Base-by-base conservation (phyloP, 2,113 vertebrate genomes). In the Chaetura pelagica region DNA sequence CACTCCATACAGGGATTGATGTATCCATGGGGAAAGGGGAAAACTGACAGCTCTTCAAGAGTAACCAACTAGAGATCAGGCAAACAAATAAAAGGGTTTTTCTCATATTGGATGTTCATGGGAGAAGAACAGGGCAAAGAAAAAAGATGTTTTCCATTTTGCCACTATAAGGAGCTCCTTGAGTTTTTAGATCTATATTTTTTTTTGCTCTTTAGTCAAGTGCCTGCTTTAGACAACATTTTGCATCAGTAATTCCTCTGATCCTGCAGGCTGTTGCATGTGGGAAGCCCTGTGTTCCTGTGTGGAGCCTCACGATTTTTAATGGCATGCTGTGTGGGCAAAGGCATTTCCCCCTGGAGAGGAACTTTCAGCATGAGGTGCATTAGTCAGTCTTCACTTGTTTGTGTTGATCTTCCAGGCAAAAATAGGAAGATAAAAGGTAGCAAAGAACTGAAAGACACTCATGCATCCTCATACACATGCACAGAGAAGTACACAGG, bases 21-120 rank as follows among this genome's bases (percentile, higher is more conserved):
- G 80, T 58, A 81, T 83, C 69, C 8, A 9, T 58, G 64, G 66
- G 88, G 68, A 93, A 91, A 93, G 26, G 52, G 32, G 32, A 94
- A 90, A 86, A 82, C 76, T 84, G 83, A 84, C 79, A 96, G 73
- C n/a, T 94, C 42, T 77, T 95, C 44, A 54, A 44, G 85, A 61
- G 68, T 72, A 92, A 61, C 55, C 89, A 88, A 54, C 64, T 75
- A 68, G 59, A 90, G 48, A 91, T 51, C 44, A 61, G 49, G 74
- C 35, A 83, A 59, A 81, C 30, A 86, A 95, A 72, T 54, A 66
- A 75, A 88, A 61, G 30, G 40, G 42, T 59, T 80, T 96, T 95
- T 94, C 75, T 93, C 10, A 6, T 84, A 20, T n/a, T 74, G 46
- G 71, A 40, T 35, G 32, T 73, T 58, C 2, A 1, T 71, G 16